phyloP scores from a whole-genome alignment of 2,113 vertebrate genomes.

The Calidris pugnax region DNA sequence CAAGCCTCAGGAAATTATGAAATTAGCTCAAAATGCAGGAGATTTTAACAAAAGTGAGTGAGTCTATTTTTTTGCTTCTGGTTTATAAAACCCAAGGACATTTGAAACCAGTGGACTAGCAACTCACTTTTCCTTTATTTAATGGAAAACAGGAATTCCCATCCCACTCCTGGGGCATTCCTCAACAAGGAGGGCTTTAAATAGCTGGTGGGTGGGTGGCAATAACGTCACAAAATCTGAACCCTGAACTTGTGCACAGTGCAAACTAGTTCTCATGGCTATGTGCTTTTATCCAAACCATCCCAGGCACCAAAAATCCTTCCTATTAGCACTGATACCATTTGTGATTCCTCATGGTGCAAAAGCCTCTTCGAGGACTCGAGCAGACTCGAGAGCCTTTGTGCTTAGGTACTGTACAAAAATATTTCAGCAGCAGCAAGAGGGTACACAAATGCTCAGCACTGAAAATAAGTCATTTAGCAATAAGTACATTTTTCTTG shows the following conservation, averaged over 20 bases:
- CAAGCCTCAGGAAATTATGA: not conserved
- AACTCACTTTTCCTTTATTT: not conserved
- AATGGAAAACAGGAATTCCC: not conserved
- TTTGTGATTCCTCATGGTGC: not conserved
- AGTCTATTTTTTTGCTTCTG: not conserved
- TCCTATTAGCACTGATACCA: fast-evolving
- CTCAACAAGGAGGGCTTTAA: not conserved
- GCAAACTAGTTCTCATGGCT: not conserved
- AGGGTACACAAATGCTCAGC: not conserved
- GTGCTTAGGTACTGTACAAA: not conserved
- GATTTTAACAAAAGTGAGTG: not conserved
- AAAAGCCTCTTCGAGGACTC: fast-evolving
- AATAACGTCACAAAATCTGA: not conserved
- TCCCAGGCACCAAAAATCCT: not conserved
- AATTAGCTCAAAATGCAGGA: not conserved
- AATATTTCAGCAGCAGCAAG: not conserved
- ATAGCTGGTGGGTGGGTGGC: not conserved
- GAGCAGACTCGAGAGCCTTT: not conserved
- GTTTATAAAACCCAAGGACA: not conserved
- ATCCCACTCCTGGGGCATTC: not conserved
- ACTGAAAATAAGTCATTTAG: not conserved
- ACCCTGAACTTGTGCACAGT: not conserved
- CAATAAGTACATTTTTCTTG: not conserved
- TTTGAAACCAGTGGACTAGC: not conserved
- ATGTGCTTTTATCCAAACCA: not conserved